Percentiles rank a stretch among this genome's conserved stretches.
phyloP scores from a whole-genome alignment of 2,797 vertebrate species.

The Lepilemur septentrionalis region DNA sequence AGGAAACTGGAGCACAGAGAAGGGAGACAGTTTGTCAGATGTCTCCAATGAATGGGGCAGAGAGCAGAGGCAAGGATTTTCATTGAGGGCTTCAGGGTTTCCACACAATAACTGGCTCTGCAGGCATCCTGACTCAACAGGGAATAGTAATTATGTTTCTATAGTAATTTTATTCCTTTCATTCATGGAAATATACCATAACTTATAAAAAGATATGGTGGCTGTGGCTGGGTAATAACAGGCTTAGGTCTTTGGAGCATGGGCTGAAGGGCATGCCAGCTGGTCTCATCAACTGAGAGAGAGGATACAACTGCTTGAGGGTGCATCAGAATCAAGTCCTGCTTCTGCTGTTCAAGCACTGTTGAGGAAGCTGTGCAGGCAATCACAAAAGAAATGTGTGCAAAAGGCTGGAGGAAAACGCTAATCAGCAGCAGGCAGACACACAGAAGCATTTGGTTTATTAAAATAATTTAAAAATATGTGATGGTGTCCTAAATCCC shows the following conservation, averaged over 20 bases:
- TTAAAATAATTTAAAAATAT: conserved; percentile 12
- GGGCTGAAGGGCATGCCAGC: conserved; percentile 15
- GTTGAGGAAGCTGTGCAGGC: not conserved
- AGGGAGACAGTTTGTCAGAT: not conserved
- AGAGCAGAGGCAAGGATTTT: conserved; percentile 22
- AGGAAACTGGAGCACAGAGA: not conserved
- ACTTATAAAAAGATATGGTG: conserved; percentile 28
- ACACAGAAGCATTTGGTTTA: conserved; percentile 2
- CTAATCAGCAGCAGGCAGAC: not conserved
- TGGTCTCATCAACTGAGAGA: conserved; percentile 28
- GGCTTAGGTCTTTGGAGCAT: conserved; percentile 52
- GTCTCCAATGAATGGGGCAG: not conserved
- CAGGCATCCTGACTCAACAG: conserved; percentile 11
- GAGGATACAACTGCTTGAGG: not conserved
- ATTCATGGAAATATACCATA: conserved; percentile 50
- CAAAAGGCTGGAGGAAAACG: not conserved
- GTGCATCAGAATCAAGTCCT: not conserved
- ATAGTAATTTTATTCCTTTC: conserved; percentile 60
- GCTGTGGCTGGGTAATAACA: not conserved
- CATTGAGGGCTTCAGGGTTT: not conserved
- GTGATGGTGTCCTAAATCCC: conserved; percentile 1
- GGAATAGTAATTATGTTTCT: conserved; percentile 66
- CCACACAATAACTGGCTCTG: not conserved
- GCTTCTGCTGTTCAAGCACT: not conserved
- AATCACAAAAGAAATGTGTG: not conserved